phyloP scores from a whole-genome alignment of 2,113 vertebrate genomes.

The Phocoena sinus region DNA sequence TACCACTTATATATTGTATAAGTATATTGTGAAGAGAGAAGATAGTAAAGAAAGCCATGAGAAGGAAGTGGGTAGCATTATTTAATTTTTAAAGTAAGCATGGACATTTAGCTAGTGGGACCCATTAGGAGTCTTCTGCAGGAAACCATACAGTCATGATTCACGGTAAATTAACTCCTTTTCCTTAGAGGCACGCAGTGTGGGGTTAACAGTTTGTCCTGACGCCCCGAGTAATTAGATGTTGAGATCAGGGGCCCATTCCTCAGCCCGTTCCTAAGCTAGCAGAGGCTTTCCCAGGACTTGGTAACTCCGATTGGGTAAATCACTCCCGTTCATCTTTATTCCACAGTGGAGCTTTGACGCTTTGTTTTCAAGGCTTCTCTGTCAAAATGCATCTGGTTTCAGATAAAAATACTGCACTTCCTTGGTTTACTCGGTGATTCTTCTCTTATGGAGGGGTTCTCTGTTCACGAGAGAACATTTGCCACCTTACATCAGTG shows the following conservation, averaged over 20 bases:
- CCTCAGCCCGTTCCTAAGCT: no score
- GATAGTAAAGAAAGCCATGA: not conserved
- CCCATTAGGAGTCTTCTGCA: not conserved
- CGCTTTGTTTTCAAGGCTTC: not conserved
- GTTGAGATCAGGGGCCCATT: not conserved
- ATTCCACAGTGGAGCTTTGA: not conserved
- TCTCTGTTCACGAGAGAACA: not conserved
- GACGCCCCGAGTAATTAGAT: not conserved
- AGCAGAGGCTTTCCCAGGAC: not conserved
- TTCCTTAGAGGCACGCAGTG: accelerated
- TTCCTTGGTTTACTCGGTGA: no score
- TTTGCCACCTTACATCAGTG: no score
- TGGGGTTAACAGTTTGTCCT: no score
- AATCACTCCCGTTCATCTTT: not conserved
- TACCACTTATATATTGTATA: not conserved
- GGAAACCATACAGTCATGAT: no score
- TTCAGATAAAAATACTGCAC: not conserved
- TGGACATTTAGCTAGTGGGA: not conserved
- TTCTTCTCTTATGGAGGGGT: no score
- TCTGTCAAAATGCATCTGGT: not conserved
- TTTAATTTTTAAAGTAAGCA: not conserved
- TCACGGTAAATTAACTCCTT: not conserved
- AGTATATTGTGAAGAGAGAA: not conserved
- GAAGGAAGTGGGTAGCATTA: not conserved
- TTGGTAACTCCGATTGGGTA: not conserved